Percentiles rank a stretch among this genome's conserved stretches.
Conservation (phyloP, 2,797 vertebrate species). For the Pseudocheirus occidentalis region DNA sequence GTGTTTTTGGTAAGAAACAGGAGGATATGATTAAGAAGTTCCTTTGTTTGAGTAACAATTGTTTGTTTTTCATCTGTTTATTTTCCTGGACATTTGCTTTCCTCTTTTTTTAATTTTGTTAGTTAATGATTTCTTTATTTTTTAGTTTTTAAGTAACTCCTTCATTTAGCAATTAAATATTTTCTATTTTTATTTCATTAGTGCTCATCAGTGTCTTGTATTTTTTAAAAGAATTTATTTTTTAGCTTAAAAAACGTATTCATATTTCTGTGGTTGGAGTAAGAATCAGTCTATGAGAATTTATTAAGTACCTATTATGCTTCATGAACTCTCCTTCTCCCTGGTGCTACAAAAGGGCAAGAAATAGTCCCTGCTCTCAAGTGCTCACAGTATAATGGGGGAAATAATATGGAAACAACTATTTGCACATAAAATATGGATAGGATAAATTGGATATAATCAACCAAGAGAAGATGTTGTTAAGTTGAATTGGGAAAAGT, state of each 20-base stretch:
- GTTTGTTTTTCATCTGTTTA: background rate
- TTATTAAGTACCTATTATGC: background rate
- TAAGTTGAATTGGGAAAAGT: background rate
- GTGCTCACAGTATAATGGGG: background rate
- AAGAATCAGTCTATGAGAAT: background rate
- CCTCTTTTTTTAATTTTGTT: background rate
- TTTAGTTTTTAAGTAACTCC: background rate
- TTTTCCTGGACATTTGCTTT: background rate
- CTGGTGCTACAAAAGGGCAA: background rate
- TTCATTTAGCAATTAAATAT: background rate
- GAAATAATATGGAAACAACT: background rate
- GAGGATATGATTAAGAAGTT: background rate
- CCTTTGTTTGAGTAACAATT: background rate
- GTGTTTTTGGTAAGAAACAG: background rate
- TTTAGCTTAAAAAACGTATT: background rate
- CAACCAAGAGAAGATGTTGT: background rate
- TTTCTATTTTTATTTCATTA: background rate
- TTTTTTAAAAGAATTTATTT: background rate
- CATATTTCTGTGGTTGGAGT: background rate
- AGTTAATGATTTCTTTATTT: background rate
- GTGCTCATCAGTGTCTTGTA: background rate
- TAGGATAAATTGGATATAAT: background rate
- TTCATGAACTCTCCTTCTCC: background rate
- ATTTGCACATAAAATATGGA: background rate
- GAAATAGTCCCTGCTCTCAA: background rate